These are phyloP conservation scores for Pantherophis vulpinus DNA, from an alignment of 2,797 vertebrate species.

Conservation along the genomic window DNA sequence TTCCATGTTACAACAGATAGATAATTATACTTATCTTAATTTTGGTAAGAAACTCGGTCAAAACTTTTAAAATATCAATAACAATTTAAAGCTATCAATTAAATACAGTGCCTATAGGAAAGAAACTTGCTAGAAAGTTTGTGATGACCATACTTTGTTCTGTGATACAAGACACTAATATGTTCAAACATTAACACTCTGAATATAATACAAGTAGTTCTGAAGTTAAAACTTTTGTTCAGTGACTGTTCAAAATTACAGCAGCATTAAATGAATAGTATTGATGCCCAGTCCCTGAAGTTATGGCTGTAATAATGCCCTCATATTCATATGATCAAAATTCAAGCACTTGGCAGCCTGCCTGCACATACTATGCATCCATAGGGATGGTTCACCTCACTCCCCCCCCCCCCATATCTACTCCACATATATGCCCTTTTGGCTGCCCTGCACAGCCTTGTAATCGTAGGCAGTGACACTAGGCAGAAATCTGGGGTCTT, in stretches of 20 bases:
- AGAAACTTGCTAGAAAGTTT: neutral
- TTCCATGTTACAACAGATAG: neutral
- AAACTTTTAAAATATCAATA: neutral
- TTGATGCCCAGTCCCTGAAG: neutral
- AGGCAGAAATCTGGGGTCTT: neutral
- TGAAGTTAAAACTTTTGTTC: neutral
- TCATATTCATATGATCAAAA: neutral
- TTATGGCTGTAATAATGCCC: neutral
- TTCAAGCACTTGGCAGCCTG: neutral
- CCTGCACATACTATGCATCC: neutral
- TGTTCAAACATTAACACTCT: neutral
- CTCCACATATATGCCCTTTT: neutral
- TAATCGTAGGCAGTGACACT: neutral
- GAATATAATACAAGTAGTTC: neutral
- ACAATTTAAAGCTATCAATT: neutral
- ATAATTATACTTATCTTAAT: neutral
- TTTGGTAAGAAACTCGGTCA: neutral
- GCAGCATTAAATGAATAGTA: neutral
- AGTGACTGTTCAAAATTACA: neutral
- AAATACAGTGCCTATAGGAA: neutral
- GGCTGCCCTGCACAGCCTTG: neutral
- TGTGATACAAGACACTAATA: conserved; percentile 14
- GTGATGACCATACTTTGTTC: neutral
- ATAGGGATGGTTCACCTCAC: neutral
- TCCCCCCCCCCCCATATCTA: neutral